Evolutionary conservation across 2,888 invertebrate genomes (phyloP).

Genomic region (Ethmia dodecea): DNA sequence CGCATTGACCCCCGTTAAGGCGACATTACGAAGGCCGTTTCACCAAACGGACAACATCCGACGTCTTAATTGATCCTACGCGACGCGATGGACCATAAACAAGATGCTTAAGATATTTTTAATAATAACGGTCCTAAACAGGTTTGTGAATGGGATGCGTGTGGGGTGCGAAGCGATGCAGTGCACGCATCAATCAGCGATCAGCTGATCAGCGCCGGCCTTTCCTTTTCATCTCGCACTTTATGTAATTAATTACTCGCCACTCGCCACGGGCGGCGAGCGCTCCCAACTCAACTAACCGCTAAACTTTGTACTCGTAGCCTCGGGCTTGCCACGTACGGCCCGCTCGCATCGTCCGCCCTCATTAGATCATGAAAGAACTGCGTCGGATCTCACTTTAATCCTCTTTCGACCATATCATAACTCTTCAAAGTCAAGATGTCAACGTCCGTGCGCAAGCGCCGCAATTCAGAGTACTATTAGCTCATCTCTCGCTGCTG

Average conservation of each 20-base stretch:
- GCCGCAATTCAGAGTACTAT: constrained; percentile 24
- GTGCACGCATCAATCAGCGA: constrained; percentile 56
- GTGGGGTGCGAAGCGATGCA: constrained; percentile 32
- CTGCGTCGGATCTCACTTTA: constrained; percentile 35
- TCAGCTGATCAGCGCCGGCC: constrained; percentile 62
- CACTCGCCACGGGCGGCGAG: constrained; percentile 29
- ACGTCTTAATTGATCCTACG: constrained; percentile 34
- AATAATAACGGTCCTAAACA: constrained; percentile 51
- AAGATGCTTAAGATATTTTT: constrained; percentile 34
- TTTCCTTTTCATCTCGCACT: constrained; percentile 68
- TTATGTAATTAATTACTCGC: constrained; percentile 64
- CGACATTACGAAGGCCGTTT: too few species aligned
- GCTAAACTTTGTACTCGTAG: constrained; percentile 41
- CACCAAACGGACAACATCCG: not conserved
- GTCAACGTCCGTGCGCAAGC: constrained; percentile 24
- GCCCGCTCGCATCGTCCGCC: constrained; percentile 27
- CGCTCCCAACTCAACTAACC: constrained; percentile 26
- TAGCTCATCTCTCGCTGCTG: constrained; percentile 27
- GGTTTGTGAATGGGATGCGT: constrained; percentile 47
- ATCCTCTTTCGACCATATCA: too few species aligned
- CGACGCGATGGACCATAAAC: constrained; percentile 44
- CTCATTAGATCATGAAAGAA: constrained; percentile 58
- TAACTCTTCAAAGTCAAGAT: constrained; percentile 26
- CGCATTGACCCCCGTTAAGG: too few species aligned
- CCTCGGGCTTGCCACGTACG: constrained; percentile 30